Conservation (phyloP, 2,113 vertebrate species). For the Lepus americanus region DNA sequence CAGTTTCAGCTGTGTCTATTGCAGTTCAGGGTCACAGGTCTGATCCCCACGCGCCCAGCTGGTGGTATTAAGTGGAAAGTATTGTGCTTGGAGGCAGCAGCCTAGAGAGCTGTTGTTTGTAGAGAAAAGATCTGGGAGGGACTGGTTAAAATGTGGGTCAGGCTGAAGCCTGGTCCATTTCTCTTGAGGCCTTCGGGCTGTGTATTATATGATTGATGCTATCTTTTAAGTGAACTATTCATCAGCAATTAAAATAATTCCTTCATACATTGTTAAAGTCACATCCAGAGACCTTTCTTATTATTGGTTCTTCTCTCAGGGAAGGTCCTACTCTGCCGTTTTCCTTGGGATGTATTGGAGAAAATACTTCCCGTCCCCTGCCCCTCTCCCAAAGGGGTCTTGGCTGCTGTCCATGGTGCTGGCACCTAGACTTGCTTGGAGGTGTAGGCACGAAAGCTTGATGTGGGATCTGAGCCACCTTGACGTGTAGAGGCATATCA, state of each 20-base stretch:
- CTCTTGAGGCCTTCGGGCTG: slow-evolving; percentile 57
- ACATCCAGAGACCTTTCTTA: slow-evolving; percentile 67
- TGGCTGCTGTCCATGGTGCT: slow-evolving; percentile 80
- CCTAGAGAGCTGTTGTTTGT: background rate
- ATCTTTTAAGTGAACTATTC: slow-evolving; percentile 74
- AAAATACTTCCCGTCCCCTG: background rate
- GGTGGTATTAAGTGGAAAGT: slow-evolving; percentile 7
- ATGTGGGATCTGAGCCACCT: slow-evolving; percentile 18
- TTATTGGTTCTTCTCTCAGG: slow-evolving; percentile 55
- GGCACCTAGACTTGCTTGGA: background rate
- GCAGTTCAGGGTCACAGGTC: background rate
- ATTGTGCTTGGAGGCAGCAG: slow-evolving; percentile 20
- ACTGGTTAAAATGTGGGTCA: slow-evolving; percentile 50
- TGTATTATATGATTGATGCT: slow-evolving; percentile 67
- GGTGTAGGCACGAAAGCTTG: background rate
- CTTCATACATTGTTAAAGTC: slow-evolving; percentile 68
- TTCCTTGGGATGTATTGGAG: slow-evolving; percentile 10
- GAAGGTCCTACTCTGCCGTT: slow-evolving; percentile 35
- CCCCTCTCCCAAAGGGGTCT: background rate
- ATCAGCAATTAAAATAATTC: slow-evolving; percentile 80
- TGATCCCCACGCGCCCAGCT: background rate
- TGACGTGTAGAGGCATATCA: slow-evolving; percentile 1
- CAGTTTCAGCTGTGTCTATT: slow-evolving; percentile 1
- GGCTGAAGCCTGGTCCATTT: slow-evolving; percentile 39
- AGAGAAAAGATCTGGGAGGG: slow-evolving; percentile 39